Percentiles rank a stretch among this genome's conserved stretches.
These are phyloP conservation scores for Microtus obscurus DNA, from an alignment of 2,797 vertebrate genomes.

Conservation along the genomic window DNA sequence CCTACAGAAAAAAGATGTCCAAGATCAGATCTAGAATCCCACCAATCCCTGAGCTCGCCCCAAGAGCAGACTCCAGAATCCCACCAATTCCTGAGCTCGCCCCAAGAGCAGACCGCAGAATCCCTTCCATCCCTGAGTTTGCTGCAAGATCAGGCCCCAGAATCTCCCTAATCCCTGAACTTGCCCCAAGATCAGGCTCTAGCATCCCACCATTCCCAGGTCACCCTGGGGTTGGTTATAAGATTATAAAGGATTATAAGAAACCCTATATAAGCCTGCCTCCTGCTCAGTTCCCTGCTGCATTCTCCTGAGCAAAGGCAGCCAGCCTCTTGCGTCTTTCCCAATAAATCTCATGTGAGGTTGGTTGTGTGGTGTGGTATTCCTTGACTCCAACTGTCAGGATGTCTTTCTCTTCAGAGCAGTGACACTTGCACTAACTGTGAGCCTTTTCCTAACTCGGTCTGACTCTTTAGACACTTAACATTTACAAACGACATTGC, in stretches of 20 bases:
- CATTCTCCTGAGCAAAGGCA: neutral
- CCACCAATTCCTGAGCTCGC: neutral
- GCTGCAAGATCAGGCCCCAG: neutral
- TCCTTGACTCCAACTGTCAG: neutral
- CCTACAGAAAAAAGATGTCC: neutral
- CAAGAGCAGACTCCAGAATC: too few relatives aligned
- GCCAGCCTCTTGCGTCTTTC: neutral
- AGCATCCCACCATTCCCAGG: neutral
- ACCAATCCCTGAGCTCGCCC: neutral
- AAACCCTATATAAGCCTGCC: neutral
- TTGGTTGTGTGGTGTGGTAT: neutral
- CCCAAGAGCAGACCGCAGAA: neutral
- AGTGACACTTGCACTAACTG: neutral
- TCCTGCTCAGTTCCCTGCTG: neutral
- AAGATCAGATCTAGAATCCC: neutral
- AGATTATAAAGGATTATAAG: neutral
- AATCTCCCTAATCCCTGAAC: neutral
- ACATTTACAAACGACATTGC: neutral
- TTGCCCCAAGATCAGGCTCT: neutral
- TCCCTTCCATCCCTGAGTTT: neutral
- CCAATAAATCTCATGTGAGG: neutral
- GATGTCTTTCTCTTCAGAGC: neutral
- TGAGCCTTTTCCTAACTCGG: neutral
- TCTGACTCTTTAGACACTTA: constrained; percentile 53
- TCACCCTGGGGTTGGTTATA: too few relatives aligned